A percentile compares a stretch with the other conserved stretches of the same genome.
phyloP scores from a whole-genome alignment of 1,140 invertebrate species.

The Drosophila azteca region DNA sequence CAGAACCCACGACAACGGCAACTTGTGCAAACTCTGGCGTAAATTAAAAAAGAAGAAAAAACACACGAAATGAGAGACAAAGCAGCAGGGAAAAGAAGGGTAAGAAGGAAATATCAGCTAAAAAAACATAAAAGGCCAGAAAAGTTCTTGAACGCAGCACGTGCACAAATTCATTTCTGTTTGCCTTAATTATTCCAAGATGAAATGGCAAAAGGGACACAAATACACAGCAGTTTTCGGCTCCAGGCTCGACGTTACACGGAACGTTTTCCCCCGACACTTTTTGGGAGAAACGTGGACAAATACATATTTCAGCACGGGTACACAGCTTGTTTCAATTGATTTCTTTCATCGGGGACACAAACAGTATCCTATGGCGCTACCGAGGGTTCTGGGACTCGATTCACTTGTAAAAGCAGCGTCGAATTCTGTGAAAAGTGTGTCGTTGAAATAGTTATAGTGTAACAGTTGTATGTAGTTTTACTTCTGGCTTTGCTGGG shows the following conservation, averaged over 20 bases:
- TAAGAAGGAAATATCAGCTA: constrained; percentile 18
- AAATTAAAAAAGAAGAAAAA: constrained; percentile 48
- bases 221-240: constrained; percentile 30
- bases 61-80: constrained; percentile 1
- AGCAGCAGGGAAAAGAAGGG: constrained; percentile 5
- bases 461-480: constrained; percentile 15
- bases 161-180: constrained; percentile 67
- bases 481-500: constrained; percentile 11
- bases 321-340: no score
- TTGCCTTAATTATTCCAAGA: constrained; percentile 72
- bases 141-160: constrained; percentile 75
- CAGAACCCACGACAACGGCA: constrained; percentile 41
- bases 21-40: constrained; percentile 53
- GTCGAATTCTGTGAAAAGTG: no score
- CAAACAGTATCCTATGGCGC: no score
- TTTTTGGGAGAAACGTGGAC: no score
- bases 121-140: constrained; percentile 59
- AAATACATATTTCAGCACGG: no score
- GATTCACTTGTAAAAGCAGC: no score
- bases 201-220: constrained; percentile 62
- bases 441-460: no score
- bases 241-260: background rate
- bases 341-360: no score
- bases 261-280: no score
- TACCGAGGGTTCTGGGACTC: no score